phyloP scores from a whole-genome alignment of 2,113 vertebrate genomes.

The Dromas ardeola region DNA sequence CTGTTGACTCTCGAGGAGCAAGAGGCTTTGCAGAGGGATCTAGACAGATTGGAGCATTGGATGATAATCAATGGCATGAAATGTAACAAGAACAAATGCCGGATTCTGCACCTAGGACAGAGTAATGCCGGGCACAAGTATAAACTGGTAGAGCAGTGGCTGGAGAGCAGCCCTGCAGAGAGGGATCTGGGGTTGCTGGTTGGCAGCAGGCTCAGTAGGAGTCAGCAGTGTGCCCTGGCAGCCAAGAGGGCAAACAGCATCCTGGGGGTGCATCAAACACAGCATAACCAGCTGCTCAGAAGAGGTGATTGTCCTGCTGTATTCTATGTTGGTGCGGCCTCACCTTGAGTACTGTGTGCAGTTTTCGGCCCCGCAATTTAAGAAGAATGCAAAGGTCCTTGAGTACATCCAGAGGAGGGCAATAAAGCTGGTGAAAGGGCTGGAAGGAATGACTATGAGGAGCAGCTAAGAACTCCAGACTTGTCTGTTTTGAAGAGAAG shows the following conservation, averaged over 20 bases:
- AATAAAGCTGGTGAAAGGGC: background rate
- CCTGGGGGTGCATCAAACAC: background rate
- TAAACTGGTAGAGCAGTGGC: background rate
- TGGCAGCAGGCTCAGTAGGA: rapidly evolving
- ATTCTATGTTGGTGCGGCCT: rapidly evolving
- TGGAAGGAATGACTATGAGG: background rate
- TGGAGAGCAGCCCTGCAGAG: background rate
- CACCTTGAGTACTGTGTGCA: too few relatives aligned
- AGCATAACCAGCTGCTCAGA: background rate
- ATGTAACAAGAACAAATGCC: background rate
- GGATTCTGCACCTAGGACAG: background rate
- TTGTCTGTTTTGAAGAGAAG: background rate
- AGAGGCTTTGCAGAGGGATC: background rate
- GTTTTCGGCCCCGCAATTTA: background rate
- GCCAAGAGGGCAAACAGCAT: background rate
- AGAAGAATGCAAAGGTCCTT: background rate
- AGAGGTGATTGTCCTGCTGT: background rate
- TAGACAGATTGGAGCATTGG: background rate
- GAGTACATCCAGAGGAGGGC: background rate
- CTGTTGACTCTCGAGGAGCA: rapidly evolving
- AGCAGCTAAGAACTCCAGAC: background rate
- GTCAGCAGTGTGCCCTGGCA: background rate
- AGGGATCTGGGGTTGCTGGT: background rate
- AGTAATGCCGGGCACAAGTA: rapidly evolving
- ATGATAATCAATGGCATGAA: background rate